Evolutionary conservation across 2,113 vertebrate genomes (phyloP).

Genomic region (Benitochromis conjunctus): DNA sequence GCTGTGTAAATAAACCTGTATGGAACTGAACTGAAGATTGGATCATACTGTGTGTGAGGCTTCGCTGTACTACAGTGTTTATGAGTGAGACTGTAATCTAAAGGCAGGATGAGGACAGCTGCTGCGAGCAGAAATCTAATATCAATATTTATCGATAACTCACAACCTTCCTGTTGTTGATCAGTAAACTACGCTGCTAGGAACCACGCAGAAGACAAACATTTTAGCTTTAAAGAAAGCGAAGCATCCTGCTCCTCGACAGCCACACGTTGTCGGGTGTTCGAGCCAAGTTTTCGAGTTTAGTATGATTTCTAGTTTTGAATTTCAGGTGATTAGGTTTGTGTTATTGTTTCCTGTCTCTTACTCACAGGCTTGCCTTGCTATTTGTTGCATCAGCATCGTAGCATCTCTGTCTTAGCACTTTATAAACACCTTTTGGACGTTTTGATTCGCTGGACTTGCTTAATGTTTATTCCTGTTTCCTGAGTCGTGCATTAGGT

Average conservation of each 20-base stretch:
- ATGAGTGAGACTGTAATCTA: neutral
- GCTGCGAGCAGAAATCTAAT: neutral
- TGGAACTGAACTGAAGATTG: neutral
- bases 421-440: neutral
- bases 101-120: neutral
- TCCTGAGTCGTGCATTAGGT: neutral
- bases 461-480: neutral
- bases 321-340: neutral
- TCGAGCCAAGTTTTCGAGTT: neutral
- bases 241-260: neutral
- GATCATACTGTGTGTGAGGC: too few species aligned
- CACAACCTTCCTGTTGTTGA: neutral
- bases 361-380: neutral
- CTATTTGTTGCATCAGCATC: fast-evolving
- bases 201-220: neutral
- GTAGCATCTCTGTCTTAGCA: fast-evolving
- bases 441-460: neutral
- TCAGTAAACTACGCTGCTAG: neutral
- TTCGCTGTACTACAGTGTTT: too few species aligned
- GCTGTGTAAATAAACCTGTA: neutral
- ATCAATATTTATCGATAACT: neutral
- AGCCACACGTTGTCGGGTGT: too few species aligned
- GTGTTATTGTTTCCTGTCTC: neutral
- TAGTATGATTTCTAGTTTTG: neutral
- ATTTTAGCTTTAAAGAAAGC: neutral